These are phyloP conservation scores for Zaprionus taronus DNA, from an alignment of 1,140 invertebrate species.

Conservation along the genomic window DNA sequence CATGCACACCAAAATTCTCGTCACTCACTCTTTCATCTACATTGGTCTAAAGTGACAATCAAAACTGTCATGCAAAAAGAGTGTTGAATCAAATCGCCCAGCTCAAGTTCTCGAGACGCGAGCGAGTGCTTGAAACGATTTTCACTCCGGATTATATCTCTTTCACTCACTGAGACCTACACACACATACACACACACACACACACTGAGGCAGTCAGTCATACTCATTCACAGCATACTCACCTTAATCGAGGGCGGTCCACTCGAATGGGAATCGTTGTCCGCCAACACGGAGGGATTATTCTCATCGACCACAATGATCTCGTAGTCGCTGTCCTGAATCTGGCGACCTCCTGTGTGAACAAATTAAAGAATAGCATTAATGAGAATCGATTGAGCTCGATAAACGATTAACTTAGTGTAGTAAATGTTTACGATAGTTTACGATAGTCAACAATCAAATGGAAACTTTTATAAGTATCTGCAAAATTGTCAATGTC, in stretches of 20 bases:
- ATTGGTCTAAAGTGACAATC: neutral
- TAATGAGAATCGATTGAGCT: neutral
- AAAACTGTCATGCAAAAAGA: conserved; percentile 7
- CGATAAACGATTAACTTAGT: neutral
- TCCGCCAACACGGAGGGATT: conserved; percentile 92
- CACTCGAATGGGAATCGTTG: conserved; percentile 89
- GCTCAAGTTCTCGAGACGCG: too few species aligned
- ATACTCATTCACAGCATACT: conserved; percentile 61
- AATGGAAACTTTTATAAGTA: neutral
- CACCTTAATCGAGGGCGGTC: conserved; percentile 93
- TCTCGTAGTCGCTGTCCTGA: conserved; percentile 93
- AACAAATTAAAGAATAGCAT: conserved; percentile 11
- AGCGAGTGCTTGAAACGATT: too few species aligned
- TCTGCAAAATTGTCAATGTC: neutral
- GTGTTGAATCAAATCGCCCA: neutral
- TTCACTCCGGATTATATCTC: neutral
- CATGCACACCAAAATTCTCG: neutral
- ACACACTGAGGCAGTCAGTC: conserved; percentile 18
- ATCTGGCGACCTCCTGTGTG: conserved; percentile 85
- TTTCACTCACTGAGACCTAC: neutral
- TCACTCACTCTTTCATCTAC: neutral
- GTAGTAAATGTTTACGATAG: neutral
- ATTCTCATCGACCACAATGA: conserved; percentile 95
- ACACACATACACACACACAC: neutral
- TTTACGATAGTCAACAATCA: conserved; percentile 1